Base-by-base conservation (phyloP, 1,140 invertebrate genomes). In the Ostrea denselamellosa region DNA sequence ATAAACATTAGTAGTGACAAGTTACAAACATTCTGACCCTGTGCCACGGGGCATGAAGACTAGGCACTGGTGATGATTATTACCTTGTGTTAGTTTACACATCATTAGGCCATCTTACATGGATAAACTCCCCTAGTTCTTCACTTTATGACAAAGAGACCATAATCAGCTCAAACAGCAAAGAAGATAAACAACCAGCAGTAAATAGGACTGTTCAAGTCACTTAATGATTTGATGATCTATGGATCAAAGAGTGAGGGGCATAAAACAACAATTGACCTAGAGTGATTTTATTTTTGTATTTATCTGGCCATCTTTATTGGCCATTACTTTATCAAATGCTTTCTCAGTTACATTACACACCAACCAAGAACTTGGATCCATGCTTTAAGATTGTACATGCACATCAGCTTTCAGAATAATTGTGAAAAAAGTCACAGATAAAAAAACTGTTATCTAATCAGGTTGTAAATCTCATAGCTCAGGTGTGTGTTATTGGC, bases 401-500 rank as follows among this genome's bases (percentile, higher is more conserved):
- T 77, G 68, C 68, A 77, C 28, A 25, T 77, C 68, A 9, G 68
- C 28, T 28, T 28, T 34, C 68, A 77, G 68, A 77, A 34, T 34
- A 34, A 77, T 22, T 25, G 8, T 28, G 68, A 77, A 77, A 77
- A 77, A 77, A 28, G 10, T 8, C 25, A 77, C 19, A 19, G 25
- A 25, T 77, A 77, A 22, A 77, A n/a, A 77, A 34, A 8, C n/a
- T 77, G 68, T 77, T 77, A 77, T 77, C 68, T 77, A 77, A 77
- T 77, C 68, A 77, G 28, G 68, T 34, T 77, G 28, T 25, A 17
- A 77, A 77, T 77, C 68, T 77, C 68, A 34, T 77, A 28, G 68
- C 68, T 77, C 68, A 77, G 68, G 68, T 77, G 68, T 77, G 68
- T 25, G 68, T 77, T 77, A 77, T 77, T 77, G 68, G 68, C 25